Conservation (phyloP, 1,140 invertebrate genomes). For the Drosophila truncata region DNA sequence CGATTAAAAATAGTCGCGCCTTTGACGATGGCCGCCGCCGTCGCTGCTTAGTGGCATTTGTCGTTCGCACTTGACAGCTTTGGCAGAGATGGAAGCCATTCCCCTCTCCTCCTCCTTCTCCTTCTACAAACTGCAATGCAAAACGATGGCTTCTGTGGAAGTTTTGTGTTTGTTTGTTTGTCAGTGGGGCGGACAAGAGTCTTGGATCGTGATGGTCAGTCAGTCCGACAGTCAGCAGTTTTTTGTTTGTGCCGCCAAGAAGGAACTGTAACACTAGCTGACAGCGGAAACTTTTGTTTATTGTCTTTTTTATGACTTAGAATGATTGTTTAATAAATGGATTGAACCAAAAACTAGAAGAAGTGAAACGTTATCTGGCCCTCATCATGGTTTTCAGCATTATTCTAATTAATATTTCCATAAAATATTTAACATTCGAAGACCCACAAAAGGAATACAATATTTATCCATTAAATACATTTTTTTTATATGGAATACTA, state of each 20-base stretch:
- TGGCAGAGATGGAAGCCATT: conserved; percentile 41
- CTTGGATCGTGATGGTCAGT: conserved; percentile 30
- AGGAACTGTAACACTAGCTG: conserved; percentile 2
- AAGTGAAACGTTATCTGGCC: neutral
- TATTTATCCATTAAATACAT: neutral
- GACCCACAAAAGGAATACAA: neutral
- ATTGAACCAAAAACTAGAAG: neutral
- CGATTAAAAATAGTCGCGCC: conserved; percentile 70
- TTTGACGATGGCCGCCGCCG: conserved; percentile 46
- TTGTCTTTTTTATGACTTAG: neutral
- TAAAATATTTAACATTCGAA: neutral
- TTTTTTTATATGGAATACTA: no score
- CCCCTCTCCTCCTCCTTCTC: neutral
- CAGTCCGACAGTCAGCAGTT: conserved; percentile 45
- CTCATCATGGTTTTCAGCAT: neutral
- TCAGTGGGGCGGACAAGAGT: conserved; percentile 37
- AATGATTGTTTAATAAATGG: neutral
- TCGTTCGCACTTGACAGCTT: conserved; percentile 72
- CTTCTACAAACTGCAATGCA: neutral
- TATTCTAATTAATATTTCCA: neutral
- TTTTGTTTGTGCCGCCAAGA: conserved; percentile 19
- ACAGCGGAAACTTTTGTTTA: conserved; percentile 9
- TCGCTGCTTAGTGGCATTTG: conserved; percentile 77
- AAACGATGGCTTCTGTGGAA: conserved; percentile 61
- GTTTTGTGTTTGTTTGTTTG: conserved; percentile 15